Conservation (phyloP, 2,888 invertebrate genomes). For the Atherix ibis region DNA sequence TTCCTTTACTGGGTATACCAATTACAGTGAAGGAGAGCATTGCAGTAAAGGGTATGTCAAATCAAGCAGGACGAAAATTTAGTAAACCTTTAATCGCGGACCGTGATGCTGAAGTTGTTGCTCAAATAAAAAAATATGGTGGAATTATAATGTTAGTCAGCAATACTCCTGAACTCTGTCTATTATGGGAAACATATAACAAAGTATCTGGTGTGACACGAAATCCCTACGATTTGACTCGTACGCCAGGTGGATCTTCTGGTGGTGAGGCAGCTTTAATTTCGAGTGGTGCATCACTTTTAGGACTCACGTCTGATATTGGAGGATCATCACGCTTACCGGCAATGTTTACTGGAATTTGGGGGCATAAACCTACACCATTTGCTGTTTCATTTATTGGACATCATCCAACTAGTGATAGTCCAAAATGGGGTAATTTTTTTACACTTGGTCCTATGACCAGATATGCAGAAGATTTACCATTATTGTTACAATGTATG, state of each 20-base stretch:
- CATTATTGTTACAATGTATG: slow-evolving; percentile 55
- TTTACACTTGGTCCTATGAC: slow-evolving; percentile 76
- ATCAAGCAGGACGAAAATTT: slow-evolving; percentile 52
- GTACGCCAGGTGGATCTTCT: slow-evolving; percentile 79
- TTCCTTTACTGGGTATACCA: slow-evolving; percentile 69
- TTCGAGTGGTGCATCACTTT: slow-evolving; percentile 61
- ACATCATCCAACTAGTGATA: slow-evolving; percentile 47
- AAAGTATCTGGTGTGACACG: slow-evolving; percentile 70
- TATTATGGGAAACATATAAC: slow-evolving; percentile 85
- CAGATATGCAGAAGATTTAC: slow-evolving; percentile 71
- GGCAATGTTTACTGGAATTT: slow-evolving; percentile 79
- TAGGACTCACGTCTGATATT: slow-evolving; percentile 78
- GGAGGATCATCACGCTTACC: slow-evolving; percentile 81
- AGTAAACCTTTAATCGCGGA: slow-evolving; percentile 44
- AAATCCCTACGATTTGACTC: slow-evolving; percentile 72
- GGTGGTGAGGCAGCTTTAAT: slow-evolving; percentile 72
- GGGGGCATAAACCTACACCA: slow-evolving; percentile 80
- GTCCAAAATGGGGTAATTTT: slow-evolving; percentile 46
- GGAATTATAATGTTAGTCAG: slow-evolving; percentile 75
- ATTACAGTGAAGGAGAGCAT: slow-evolving; percentile 74
- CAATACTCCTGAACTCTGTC: slow-evolving; percentile 79
- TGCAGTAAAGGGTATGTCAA: slow-evolving; percentile 59
- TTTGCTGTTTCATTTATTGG: slow-evolving; percentile 48
- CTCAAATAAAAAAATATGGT: slow-evolving; percentile 55
- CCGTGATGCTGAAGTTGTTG: slow-evolving; percentile 59